Evolutionary conservation across 2,797 vertebrate genomes (phyloP).

Genomic region (Enteromius viviparus): DNA sequence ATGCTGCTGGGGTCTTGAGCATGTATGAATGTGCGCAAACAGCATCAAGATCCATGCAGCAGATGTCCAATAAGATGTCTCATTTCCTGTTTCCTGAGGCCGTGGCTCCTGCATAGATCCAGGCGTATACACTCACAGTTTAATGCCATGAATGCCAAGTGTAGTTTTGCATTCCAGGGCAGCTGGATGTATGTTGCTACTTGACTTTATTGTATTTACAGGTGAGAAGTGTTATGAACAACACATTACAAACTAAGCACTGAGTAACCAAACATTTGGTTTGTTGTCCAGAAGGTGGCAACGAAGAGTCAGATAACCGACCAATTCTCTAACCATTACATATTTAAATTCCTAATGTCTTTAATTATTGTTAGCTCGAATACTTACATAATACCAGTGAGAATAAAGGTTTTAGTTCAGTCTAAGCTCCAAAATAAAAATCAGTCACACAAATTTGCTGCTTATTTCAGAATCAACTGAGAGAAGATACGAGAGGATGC

Average conservation of each 20-base stretch:
- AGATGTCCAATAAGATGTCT: conserved; percentile 51
- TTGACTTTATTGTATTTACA: conserved; percentile 14
- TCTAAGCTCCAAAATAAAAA: background rate
- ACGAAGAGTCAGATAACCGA: background rate
- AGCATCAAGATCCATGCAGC: conserved; percentile 17
- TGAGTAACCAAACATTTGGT: background rate
- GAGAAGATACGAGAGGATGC: background rate
- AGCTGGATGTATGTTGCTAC: background rate
- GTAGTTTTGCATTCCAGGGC: conserved; percentile 12
- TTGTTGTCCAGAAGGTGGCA: conserved; percentile 14
- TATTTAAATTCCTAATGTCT: background rate
- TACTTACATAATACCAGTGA: background rate
- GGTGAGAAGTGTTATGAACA: background rate
- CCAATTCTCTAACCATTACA: background rate
- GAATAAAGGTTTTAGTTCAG: background rate
- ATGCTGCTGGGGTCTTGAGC: background rate
- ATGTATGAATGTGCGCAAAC: background rate
- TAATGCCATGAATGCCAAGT: background rate
- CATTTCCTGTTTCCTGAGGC: conserved; percentile 54
- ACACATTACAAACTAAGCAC: background rate
- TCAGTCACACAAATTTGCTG: background rate
- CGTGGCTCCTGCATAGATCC: conserved; percentile 36
- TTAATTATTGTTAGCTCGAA: background rate
- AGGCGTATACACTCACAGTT: background rate
- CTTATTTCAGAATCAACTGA: background rate